Conservation (phyloP, 2,888 invertebrate species). For the Galerucella calmariensis region DNA sequence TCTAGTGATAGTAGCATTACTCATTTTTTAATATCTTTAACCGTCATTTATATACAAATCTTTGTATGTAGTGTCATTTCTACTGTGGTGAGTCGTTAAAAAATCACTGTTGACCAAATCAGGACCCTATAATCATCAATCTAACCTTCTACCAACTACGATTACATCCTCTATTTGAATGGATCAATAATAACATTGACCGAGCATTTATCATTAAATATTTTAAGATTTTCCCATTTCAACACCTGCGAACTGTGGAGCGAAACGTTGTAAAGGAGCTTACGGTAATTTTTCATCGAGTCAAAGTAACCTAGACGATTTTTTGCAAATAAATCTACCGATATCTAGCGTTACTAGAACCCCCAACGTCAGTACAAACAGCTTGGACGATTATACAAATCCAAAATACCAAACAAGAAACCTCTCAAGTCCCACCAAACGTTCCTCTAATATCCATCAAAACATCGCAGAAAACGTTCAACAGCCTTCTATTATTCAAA, state of each 20-base stretch:
- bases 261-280: conserved; percentile 2
- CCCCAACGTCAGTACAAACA: background rate
- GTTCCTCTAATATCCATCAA: background rate
- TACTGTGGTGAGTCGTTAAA: too few relatives aligned
- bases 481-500: background rate
- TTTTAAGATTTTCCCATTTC: background rate
- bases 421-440: background rate
- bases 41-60: too few relatives aligned
- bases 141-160: too few relatives aligned
- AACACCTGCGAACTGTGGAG: background rate
- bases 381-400: conserved; percentile 4
- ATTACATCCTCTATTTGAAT: too few relatives aligned
- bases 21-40: too few relatives aligned
- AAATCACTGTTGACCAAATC: too few relatives aligned
- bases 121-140: too few relatives aligned
- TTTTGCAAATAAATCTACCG: background rate
- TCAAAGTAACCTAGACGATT: conserved; percentile 9
- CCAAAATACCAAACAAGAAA: background rate
- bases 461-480: background rate
- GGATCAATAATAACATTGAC: too few relatives aligned
- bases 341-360: background rate
- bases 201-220: background rate
- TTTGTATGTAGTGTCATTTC: too few relatives aligned
- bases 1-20: too few relatives aligned
- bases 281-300: conserved; percentile 13